These are phyloP conservation scores for Echinops telfairi DNA, from an alignment of 2,113 vertebrate genomes.

Conservation along the genomic window DNA sequence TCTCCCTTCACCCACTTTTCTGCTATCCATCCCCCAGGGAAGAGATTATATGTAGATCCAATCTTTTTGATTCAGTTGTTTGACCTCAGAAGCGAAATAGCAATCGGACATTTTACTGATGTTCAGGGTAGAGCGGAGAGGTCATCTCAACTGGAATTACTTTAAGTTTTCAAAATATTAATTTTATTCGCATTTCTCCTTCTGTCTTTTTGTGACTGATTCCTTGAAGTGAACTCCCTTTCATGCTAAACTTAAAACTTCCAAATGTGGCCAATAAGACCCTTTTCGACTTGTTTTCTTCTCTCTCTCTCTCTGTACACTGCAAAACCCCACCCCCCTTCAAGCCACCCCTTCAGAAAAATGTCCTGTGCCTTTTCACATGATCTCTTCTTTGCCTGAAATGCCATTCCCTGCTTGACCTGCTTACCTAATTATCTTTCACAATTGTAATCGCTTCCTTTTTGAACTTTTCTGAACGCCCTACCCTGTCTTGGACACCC, in stretches of 20 bases:
- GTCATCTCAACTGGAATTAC: not conserved
- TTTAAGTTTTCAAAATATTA: not conserved
- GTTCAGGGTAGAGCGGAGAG: not conserved
- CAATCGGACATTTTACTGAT: constrained; percentile 36
- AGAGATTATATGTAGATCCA: too few species aligned
- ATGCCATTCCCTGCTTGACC: not conserved
- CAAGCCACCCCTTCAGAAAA: not conserved
- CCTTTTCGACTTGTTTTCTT: not conserved
- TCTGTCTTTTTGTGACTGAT: not conserved
- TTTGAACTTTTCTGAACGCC: not conserved
- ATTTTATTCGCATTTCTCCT: not conserved
- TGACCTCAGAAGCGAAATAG: constrained; percentile 35
- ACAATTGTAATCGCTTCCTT: not conserved
- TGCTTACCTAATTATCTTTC: not conserved
- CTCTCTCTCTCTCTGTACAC: not conserved
- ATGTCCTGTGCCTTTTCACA: not conserved
- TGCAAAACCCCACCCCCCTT: not conserved
- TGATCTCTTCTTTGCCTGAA: constrained; percentile 7
- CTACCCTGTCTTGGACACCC: not conserved
- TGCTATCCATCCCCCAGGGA: too few species aligned
- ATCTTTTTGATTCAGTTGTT: not conserved
- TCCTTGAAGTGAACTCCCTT: not conserved
- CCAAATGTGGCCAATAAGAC: not conserved
- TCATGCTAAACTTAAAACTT: not conserved
- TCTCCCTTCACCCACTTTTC: too few species aligned